These are phyloP conservation scores for Tachyglossus aculeatus DNA, from an alignment of 2,797 vertebrate genomes.

Conservation along the genomic window DNA sequence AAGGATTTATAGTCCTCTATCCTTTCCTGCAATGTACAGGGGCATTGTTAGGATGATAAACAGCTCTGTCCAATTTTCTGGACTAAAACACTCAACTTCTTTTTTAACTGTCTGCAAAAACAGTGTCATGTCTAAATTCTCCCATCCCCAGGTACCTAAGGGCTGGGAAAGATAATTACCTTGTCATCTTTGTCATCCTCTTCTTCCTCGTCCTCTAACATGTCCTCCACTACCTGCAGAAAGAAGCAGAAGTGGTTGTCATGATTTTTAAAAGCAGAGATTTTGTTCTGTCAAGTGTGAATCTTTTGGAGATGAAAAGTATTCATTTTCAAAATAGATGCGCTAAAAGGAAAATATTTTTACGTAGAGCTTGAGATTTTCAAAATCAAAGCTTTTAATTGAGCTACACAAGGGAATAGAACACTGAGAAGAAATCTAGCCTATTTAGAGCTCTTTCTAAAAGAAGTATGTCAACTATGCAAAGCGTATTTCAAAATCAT, in stretches of 20 bases:
- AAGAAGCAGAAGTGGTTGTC: constrained; percentile 76
- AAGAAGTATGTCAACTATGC: too few relatives aligned
- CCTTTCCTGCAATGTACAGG: constrained; percentile 62
- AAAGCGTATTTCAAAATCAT: too few relatives aligned
- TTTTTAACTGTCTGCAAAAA: constrained; percentile 77
- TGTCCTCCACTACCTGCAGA: constrained; percentile 95
- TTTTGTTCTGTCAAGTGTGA: constrained; percentile 80
- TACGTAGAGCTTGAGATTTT: constrained; percentile 48
- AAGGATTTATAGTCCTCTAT: constrained; percentile 75
- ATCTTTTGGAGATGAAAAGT: constrained; percentile 74
- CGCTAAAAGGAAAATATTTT: constrained; percentile 44
- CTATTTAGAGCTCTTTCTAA: too few relatives aligned
- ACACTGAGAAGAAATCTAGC: too few relatives aligned
- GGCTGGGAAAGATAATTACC: constrained; percentile 91
- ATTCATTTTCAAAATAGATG: constrained; percentile 70
- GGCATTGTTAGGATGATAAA: constrained; percentile 82
- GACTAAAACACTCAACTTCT: constrained; percentile 79
- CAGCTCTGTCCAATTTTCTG: constrained; percentile 81
- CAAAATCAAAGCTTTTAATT: constrained; percentile 56
- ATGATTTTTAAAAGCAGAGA: constrained; percentile 69
- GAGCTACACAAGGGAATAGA: constrained; percentile 51
- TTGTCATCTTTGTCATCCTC: constrained; percentile 99
- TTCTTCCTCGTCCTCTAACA: constrained; percentile 96
- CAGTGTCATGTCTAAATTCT: constrained; percentile 78
- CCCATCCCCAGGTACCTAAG: constrained; percentile 77